These are phyloP conservation scores for Pantherophis guttatus DNA, from an alignment of 2,113 vertebrate genomes.

Conservation along the genomic window DNA sequence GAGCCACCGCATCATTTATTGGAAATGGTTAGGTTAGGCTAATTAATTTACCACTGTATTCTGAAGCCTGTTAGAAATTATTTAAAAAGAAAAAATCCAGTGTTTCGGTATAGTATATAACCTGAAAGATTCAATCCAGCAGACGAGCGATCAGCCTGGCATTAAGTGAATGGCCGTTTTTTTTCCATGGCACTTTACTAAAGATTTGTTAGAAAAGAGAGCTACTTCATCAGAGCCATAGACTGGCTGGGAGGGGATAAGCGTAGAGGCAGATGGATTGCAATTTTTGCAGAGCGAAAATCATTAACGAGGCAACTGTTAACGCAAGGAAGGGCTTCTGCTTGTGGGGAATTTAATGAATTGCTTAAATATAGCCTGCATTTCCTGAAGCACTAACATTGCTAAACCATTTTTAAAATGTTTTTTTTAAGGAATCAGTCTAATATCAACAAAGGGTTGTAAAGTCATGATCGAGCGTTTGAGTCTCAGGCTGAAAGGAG, in stretches of 20 bases:
- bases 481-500: not conserved
- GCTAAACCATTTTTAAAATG: not conserved
- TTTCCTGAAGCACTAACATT: not conserved
- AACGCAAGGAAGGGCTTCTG: not conserved
- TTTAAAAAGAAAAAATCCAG: not conserved
- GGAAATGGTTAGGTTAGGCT: conserved; percentile 2
- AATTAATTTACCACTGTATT: conserved; percentile 4
- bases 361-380: not conserved
- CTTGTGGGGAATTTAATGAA: not conserved
- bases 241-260: not conserved
- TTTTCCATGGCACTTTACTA: not conserved
- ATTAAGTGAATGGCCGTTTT: not conserved
- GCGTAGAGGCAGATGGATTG: not conserved
- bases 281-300: not conserved
- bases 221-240: not conserved
- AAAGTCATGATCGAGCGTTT: not conserved
- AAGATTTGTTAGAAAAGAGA: not conserved
- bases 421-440: not conserved
- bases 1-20: too few relatives aligned
- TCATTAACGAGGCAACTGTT: not conserved
- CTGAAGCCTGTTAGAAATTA: not conserved
- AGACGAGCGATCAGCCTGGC: not conserved
- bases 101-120: not conserved
- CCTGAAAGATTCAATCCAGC: not conserved
- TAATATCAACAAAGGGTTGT: not conserved